Base-by-base conservation (phyloP, 1,140 invertebrate genomes). In the Amphibalanus amphitrite region DNA sequence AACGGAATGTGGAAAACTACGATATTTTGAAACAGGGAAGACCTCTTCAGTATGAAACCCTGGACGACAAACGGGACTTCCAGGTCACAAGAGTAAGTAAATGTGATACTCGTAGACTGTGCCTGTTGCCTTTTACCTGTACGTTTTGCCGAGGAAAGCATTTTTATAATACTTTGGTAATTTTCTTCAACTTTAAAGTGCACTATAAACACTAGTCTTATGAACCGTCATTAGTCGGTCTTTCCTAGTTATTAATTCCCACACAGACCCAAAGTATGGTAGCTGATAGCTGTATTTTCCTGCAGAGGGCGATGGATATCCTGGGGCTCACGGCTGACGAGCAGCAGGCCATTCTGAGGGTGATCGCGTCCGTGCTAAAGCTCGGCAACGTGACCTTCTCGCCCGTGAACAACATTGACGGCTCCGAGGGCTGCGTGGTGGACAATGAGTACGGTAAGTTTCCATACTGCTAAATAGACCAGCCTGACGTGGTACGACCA, bases 321-420 rank as follows among this genome's bases (percentile, higher is more conserved):
- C 82, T 93, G 71, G 90, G 90, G 25, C 85, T 93, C 78, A 80
- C 81, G 71, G 79, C 81, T 76, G 86, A 86, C 74, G 87, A 91
- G 79, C 86, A 87, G 74, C 81, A 83, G 70, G 85, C 85, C 74
- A 85, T 92, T 77, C 88, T 93, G 80, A 86, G 89, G 77, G 83
- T 94, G 74, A 85, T 94, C 71, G 88, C 90, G 67, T 86, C 87
- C 74, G 85, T 95, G 74, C 83, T 95, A 29, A 93, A 93, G 81
- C 82, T 95, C 76, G 91, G 91, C 69, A 94, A 94, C 82, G 83
- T 93, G 75, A 84, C 87, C 78, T 93, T 94, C 83, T 84, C 88
- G 77, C 90, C 90, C 72, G 85, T 87, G 72, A 90, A 87, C 80
- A 92, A 92, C 80, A 89, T 92, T 76, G 91, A 94, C 82, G 91